These are phyloP conservation scores for Intellagama lesueurii DNA, from an alignment of 2,797 vertebrate genomes.

Conservation along the genomic window DNA sequence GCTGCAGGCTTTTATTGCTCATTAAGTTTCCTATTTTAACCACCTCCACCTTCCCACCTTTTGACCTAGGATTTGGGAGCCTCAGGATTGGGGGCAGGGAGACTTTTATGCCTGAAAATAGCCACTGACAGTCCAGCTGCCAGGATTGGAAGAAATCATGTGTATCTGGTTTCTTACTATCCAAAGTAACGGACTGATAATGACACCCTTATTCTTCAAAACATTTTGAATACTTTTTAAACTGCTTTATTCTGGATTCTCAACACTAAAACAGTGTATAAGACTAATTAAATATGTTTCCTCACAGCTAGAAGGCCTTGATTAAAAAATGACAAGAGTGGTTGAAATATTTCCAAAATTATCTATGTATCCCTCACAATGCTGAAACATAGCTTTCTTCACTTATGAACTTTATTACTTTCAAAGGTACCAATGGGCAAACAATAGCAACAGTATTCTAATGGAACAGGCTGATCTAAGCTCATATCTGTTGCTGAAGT, in stretches of 20 bases:
- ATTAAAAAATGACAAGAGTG: background rate
- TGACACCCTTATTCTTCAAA: background rate
- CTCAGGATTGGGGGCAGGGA: no score
- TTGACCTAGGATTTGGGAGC: no score
- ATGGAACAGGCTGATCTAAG: background rate
- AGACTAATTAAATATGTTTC: background rate
- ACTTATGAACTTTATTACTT: background rate
- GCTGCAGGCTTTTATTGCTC: no score
- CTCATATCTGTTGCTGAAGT: background rate
- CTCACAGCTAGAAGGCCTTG: background rate
- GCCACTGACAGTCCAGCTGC: no score
- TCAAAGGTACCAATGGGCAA: background rate
- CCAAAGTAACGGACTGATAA: background rate
- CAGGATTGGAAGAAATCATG: background rate
- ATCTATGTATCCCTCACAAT: background rate
- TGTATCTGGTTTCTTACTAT: background rate
- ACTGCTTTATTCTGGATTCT: background rate
- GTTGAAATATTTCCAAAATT: constrained; percentile 3
- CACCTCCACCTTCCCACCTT: no score
- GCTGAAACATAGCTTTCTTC: background rate
- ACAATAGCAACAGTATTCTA: constrained; percentile 4
- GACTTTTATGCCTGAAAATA: no score
- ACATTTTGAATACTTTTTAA: background rate
- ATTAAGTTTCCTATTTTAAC: no score
- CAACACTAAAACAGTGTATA: background rate